Percentiles rank a stretch among this genome's conserved stretches.
phyloP scores from a whole-genome alignment of 2,113 vertebrate species.

The Ptychochromis oligacanthus region DNA sequence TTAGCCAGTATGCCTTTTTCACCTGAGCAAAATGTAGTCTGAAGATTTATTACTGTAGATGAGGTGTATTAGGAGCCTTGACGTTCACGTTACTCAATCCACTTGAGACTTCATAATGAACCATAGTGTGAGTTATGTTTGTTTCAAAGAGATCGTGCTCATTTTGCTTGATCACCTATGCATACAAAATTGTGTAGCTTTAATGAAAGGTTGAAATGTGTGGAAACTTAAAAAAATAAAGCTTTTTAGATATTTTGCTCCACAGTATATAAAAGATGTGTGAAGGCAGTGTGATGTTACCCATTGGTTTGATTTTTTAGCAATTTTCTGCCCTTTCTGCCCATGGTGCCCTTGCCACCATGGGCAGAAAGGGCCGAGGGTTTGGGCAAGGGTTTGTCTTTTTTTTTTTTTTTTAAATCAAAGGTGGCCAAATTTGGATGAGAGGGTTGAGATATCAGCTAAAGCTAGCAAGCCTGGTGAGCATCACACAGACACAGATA shows the following conservation, averaged over 20 bases:
- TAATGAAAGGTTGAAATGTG: slow-evolving; percentile 13
- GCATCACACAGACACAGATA: not conserved
- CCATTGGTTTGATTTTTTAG: no score
- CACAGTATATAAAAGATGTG: not conserved
- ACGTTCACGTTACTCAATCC: not conserved
- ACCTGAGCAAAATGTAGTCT: not conserved
- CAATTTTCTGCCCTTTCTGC: no score
- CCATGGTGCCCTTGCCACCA: not conserved
- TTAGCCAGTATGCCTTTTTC: slow-evolving; percentile 27
- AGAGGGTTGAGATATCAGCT: not conserved
- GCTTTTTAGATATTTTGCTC: slow-evolving; percentile 2
- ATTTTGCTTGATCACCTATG: not conserved
- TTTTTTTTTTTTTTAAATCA: not conserved
- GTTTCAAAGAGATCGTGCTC: not conserved
- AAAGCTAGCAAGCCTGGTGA: not conserved
- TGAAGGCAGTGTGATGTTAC: not conserved
- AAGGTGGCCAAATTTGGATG: not conserved
- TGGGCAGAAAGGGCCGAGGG: no score
- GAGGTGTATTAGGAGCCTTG: not conserved
- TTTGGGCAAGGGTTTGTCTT: no score
- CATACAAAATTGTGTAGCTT: not conserved
- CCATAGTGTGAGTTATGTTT: not conserved
- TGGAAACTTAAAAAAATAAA: slow-evolving; percentile 2
- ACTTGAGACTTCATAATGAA: not conserved
- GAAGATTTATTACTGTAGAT: slow-evolving; percentile 21